A percentile compares a stretch with the other conserved stretches of the same genome.
Evolutionary conservation across 2,888 invertebrate species (phyloP).

Genomic region (Orthosia cruda): DNA sequence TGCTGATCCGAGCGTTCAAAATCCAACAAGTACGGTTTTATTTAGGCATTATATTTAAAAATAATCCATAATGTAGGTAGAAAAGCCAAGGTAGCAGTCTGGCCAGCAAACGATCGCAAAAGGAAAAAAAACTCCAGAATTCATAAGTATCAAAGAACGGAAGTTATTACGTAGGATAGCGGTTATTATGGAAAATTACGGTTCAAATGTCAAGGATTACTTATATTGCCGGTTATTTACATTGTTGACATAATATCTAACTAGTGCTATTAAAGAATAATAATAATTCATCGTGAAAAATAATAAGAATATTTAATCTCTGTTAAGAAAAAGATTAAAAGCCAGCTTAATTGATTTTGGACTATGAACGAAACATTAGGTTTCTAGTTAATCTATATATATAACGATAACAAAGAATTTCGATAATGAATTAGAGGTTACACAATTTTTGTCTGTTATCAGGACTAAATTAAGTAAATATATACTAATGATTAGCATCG

Average conservation of each 20-base stretch:
- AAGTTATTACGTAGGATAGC: constrained; percentile 10
- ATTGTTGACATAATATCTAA: constrained; percentile 1
- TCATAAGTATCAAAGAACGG: constrained; percentile 15
- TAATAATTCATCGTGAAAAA: not conserved
- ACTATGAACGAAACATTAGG: not conserved
- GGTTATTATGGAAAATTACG: constrained; percentile 31
- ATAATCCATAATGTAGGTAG: too few relatives aligned
- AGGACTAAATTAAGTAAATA: constrained; percentile 8
- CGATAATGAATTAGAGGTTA: not conserved
- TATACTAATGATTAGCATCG: constrained; percentile 61
- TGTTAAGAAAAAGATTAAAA: constrained; percentile 4
- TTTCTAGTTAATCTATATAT: not conserved
- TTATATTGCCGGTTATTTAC: not conserved
- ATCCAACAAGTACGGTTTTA: not conserved
- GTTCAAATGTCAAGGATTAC: constrained; percentile 27
- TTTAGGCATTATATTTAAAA: not conserved
- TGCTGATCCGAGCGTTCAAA: not conserved
- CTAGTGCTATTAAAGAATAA: not conserved
- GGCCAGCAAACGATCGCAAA: not conserved
- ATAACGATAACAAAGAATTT: not conserved
- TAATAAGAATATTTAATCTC: not conserved
- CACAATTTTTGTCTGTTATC: constrained; percentile 24
- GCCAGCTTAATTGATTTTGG: not conserved
- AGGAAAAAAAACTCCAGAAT: not conserved
- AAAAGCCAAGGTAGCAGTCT: not conserved